Conservation (phyloP, 2,797 vertebrate species). For the Chaunax sp. region DNA sequence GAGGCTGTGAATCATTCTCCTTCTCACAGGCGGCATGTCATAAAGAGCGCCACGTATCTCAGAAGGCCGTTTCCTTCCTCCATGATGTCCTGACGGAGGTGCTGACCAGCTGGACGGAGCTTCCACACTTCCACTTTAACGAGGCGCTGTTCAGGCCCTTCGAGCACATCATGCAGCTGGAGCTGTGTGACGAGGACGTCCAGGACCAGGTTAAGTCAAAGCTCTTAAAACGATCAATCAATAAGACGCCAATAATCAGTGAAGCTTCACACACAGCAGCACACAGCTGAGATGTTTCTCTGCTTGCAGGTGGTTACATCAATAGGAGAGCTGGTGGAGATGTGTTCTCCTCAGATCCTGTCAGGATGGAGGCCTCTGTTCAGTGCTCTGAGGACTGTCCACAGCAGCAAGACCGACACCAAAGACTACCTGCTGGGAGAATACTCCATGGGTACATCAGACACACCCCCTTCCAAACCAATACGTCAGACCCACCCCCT, state of each 20-base stretch:
- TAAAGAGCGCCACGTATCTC: conserved; percentile 95
- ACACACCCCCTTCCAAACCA: neutral
- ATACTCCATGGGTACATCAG: conserved; percentile 90
- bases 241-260: too few species aligned
- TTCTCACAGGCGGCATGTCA: conserved; percentile 92
- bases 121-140: conserved; percentile 94
- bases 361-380: conserved; percentile 97
- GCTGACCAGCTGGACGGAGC: conserved; percentile 92
- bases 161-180: conserved; percentile 97
- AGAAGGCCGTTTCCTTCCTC: conserved; percentile 97
- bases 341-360: conserved; percentile 95
- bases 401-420: conserved; percentile 89
- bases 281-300: too few species aligned
- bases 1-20: neutral
- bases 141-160: conserved; percentile 96
- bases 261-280: too few species aligned
- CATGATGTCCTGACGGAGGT: conserved; percentile 96
- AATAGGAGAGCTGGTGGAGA: conserved; percentile 96
- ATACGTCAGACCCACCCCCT: too few species aligned
- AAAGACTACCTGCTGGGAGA: conserved; percentile 96
- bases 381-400: conserved; percentile 95
- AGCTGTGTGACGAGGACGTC: conserved; percentile 96
- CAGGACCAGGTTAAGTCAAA: conserved; percentile 90
- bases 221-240: too few species aligned
- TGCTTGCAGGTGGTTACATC: conserved; percentile 91